Evolutionary conservation across 2,888 invertebrate species (phyloP).

Genomic region (Diadegma fenestrale): DNA sequence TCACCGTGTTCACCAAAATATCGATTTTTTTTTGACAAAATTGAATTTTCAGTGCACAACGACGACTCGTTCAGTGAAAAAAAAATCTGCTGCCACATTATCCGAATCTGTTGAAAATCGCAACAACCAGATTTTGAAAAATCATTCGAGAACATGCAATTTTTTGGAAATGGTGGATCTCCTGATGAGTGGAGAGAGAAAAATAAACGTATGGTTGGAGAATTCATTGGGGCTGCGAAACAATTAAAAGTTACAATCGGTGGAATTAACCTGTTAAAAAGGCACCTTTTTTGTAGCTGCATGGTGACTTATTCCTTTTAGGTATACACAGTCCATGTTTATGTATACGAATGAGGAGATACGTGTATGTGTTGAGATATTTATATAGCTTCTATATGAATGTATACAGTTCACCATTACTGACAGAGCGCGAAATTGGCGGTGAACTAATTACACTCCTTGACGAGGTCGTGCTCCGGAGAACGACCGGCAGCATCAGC

Average conservation of each 20-base stretch:
- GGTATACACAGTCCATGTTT: not conserved
- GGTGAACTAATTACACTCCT: constrained; percentile 71
- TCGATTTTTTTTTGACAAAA: too few relatives aligned
- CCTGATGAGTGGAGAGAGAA: not conserved
- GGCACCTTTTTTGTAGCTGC: constrained; percentile 11
- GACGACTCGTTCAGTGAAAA: too few relatives aligned
- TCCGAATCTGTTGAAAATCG: not conserved
- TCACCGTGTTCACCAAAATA: too few relatives aligned
- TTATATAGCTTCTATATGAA: constrained; percentile 21
- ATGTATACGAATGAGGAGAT: not conserved
- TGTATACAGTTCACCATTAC: constrained; percentile 58
- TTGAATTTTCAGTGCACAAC: too few relatives aligned
- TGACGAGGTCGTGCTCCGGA: constrained; percentile 66
- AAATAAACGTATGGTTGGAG: not conserved
- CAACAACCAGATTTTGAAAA: not conserved
- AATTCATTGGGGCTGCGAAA: not conserved
- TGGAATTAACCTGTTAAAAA: constrained; percentile 24
- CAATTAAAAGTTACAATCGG: not conserved
- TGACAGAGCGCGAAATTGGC: constrained; percentile 69
- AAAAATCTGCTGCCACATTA: too few relatives aligned
- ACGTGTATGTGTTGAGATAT: constrained; percentile 5
- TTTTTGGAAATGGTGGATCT: not conserved
- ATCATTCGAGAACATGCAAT: not conserved
- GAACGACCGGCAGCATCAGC: constrained; percentile 51
- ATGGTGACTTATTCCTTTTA: constrained; percentile 21